phyloP scores from a whole-genome alignment of 2,888 invertebrate species.

The Drosophila quasianomalipes region DNA sequence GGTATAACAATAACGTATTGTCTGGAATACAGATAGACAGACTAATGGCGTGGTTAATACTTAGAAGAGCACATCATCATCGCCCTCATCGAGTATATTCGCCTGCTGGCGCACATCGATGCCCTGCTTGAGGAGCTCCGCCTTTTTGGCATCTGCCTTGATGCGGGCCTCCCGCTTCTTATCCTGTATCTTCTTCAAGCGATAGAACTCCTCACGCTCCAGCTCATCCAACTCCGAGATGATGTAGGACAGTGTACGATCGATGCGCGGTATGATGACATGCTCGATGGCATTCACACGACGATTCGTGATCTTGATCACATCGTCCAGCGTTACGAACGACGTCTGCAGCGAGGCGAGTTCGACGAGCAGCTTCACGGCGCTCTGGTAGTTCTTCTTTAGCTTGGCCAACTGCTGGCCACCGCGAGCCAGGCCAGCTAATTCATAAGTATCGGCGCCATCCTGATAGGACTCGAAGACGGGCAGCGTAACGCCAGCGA shows the following conservation, averaged over 20 bases:
- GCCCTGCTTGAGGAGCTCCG: constrained; percentile 85
- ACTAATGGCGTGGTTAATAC: constrained; percentile 53
- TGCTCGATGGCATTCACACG: constrained; percentile 99
- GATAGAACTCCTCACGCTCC: constrained; percentile 99
- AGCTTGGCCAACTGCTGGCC: constrained; percentile 98
- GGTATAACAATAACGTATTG: constrained; percentile 74
- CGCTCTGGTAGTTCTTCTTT: constrained; percentile 99
- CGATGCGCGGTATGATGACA: constrained; percentile 98
- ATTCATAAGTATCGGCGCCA: constrained; percentile 97
- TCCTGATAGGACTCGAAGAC: constrained; percentile 91
- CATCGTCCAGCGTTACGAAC: constrained; percentile 99
- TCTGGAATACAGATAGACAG: constrained; percentile 60
- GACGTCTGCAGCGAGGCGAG: constrained; percentile 99
- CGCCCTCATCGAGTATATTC: constrained; percentile 92
- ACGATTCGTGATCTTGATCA: constrained; percentile 99
- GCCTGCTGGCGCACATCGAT: constrained; percentile 85
- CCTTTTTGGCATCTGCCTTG: constrained; percentile 88
- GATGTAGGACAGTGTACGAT: constrained; percentile 97
- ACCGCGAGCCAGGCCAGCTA: constrained; percentile 98
- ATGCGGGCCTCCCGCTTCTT: constrained; percentile 94
- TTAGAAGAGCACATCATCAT: constrained; percentile 95
- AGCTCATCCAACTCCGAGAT: constrained; percentile 98
- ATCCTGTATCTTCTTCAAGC: constrained; percentile 96
- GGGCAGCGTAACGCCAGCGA: constrained; percentile 98
- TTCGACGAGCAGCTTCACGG: constrained; percentile 97